Conservation (phyloP, 2,888 invertebrate genomes). For the Leptogaster cylindrica region DNA sequence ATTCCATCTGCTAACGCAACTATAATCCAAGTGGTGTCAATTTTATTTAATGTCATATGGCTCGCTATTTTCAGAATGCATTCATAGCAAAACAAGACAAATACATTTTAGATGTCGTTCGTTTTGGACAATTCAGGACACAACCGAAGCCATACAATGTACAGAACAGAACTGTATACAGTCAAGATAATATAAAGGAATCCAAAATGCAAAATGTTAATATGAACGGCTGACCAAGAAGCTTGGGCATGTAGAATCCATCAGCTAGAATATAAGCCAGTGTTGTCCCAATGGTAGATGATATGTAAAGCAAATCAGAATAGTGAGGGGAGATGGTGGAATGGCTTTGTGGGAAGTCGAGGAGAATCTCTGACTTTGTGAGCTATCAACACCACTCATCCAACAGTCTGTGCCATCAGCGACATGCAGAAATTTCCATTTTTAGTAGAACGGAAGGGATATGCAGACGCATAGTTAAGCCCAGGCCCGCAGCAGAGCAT, state of each 20-base stretch:
- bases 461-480: constrained; percentile 38
- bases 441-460: constrained; percentile 29
- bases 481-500: constrained; percentile 20
- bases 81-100: no score
- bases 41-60: no score
- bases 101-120: no score
- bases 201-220: constrained; percentile 13
- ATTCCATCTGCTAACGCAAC: no score
- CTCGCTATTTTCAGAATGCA: no score
- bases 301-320: constrained; percentile 33
- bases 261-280: neutral
- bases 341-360: no score
- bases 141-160: neutral
- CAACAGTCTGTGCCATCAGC: constrained; percentile 36
- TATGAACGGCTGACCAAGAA: neutral
- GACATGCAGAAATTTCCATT: constrained; percentile 38
- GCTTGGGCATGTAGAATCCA: neutral
- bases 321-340: no score
- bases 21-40: no score
- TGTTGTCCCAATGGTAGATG: constrained; percentile 9
- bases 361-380: constrained; percentile 4
- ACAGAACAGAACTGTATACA: neutral
- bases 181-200: constrained; percentile 12
- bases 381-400: constrained; percentile 36
- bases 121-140: neutral